These are phyloP conservation scores for Dicrostonyx torquatus DNA, from an alignment of 2,797 vertebrate species.

Conservation along the genomic window DNA sequence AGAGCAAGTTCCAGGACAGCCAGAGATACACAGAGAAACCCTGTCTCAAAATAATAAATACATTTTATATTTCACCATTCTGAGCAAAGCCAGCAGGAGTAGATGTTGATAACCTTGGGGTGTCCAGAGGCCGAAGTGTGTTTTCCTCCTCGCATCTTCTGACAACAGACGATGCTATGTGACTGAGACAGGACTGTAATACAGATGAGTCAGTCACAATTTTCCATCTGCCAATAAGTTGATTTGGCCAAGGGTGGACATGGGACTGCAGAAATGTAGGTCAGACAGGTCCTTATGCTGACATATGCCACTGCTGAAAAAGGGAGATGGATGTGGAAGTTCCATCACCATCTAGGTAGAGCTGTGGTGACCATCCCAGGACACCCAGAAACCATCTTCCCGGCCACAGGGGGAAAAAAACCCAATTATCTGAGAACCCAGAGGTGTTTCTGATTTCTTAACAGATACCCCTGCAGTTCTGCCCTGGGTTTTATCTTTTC, in stretches of 20 bases:
- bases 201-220: background rate
- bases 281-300: background rate
- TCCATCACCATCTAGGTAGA: background rate
- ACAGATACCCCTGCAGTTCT: background rate
- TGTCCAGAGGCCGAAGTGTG: background rate
- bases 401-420: background rate
- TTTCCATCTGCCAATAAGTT: background rate
- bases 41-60: background rate
- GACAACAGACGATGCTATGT: background rate
- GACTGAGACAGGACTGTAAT: background rate
- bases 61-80: background rate
- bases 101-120: background rate
- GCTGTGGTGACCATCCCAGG: background rate
- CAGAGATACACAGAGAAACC: background rate
- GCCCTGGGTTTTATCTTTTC: background rate
- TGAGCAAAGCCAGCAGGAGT: background rate
- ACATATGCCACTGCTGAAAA: background rate
- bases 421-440: background rate
- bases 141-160: background rate
- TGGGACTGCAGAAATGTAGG: background rate
- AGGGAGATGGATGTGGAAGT: background rate
- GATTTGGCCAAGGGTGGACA: background rate
- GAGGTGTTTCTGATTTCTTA: background rate
- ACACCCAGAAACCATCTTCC: background rate
- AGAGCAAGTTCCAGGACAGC: background rate